phyloP scores from a whole-genome alignment of 2,888 invertebrate genomes.

The Epirrhoe tristata region DNA sequence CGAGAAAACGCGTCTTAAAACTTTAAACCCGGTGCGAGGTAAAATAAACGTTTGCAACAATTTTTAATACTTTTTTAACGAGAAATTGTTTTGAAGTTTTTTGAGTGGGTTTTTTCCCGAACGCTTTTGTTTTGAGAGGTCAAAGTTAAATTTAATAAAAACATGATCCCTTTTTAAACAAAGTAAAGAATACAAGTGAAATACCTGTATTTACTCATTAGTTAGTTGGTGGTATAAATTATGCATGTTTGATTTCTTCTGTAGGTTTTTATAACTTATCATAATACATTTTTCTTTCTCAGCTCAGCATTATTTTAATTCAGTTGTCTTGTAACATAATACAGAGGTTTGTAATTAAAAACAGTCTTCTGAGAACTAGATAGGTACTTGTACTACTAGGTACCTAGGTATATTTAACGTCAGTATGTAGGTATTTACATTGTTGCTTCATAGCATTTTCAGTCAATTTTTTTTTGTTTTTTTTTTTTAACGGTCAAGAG shows the following conservation, averaged over 20 bases:
- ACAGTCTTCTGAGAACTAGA: no score
- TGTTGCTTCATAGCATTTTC: no score
- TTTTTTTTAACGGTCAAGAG: no score
- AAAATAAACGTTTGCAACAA: conserved; percentile 73
- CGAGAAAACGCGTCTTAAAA: conserved; percentile 81
- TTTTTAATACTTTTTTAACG: conserved; percentile 70
- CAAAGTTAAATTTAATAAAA: conserved; percentile 46
- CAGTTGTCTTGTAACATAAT: no score
- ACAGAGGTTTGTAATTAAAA: no score
- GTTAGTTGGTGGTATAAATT: not conserved
- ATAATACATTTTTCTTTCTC: no score
- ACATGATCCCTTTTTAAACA: conserved; percentile 28
- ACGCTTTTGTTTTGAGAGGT: conserved; percentile 43
- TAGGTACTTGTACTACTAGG: no score
- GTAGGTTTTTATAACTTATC: no score
- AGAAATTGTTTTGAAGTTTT: conserved; percentile 68
- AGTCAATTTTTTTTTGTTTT: no score
- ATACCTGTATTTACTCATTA: not conserved
- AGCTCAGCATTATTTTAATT: no score
- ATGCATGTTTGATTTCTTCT: not conserved
- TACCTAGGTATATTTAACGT: no score
- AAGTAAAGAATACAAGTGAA: not conserved
- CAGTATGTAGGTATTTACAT: no score
- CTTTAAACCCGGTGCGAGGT: conserved; percentile 71
- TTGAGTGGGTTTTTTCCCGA: conserved; percentile 55